Conservation (phyloP, 64 coral and sea anemone genomes). For the Montipora efflorescens region DNA sequence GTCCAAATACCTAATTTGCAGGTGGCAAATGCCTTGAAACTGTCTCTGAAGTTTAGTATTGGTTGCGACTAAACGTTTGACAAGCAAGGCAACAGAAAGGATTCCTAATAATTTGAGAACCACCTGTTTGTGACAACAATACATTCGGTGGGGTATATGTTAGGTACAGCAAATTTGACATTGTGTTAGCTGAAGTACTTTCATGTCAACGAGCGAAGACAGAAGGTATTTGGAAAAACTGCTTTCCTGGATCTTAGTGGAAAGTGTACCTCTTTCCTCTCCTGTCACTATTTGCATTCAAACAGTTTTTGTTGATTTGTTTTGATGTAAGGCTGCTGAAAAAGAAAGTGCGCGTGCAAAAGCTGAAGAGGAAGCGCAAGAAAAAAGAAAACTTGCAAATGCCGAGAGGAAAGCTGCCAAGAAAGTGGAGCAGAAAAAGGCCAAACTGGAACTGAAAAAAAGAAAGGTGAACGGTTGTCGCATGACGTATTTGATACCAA, state of each 20-base stretch:
- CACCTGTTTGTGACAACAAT: background rate
- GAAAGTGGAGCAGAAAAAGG: constrained; percentile 71
- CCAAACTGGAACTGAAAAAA: constrained; percentile 65
- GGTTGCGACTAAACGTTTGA: background rate
- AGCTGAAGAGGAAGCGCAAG: constrained; percentile 41
- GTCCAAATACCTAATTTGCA: background rate
- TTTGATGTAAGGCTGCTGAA: constrained; percentile 60
- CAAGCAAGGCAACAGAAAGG: constrained; percentile 2
- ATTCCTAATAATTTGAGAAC: constrained; percentile 13
- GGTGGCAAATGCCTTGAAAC: background rate
- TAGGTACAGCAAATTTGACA: background rate
- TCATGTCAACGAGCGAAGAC: constrained; percentile 69
- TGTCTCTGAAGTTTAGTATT: constrained; percentile 12
- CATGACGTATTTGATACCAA: background rate
- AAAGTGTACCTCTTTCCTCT: background rate
- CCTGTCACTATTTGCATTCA: background rate
- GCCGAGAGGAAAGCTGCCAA: constrained; percentile 72
- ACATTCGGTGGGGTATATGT: background rate
- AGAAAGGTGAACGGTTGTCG: constrained; percentile 64
- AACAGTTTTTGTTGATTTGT: background rate
- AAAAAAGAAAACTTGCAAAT: constrained; percentile 74
- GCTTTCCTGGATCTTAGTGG: background rate
- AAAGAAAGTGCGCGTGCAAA: constrained; percentile 71
- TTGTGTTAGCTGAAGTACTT: background rate
- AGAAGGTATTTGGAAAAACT: constrained; percentile 36